Conservation (phyloP, 2,113 vertebrate species). For the Cebidichthys violaceus region DNA sequence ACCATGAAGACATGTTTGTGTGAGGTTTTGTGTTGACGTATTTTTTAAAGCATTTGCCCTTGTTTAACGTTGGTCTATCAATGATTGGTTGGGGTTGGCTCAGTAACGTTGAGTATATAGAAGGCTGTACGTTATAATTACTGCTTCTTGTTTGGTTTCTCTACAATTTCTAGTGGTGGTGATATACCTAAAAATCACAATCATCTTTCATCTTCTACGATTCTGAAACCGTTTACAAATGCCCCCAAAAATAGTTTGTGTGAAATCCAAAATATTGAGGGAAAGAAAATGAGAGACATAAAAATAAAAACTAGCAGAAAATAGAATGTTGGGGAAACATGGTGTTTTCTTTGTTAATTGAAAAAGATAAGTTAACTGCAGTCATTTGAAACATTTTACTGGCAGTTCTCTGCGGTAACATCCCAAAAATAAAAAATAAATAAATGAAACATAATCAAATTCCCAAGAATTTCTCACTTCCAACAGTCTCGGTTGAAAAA, state of each 20-base stretch:
- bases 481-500: not conserved
- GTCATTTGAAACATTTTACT: not conserved
- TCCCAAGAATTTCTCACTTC: not conserved
- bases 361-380: not conserved
- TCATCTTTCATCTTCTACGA: not conserved
- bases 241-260: not conserved
- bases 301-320: too few species aligned
- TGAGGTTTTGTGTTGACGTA: conserved; percentile 14
- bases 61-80: conserved; percentile 35
- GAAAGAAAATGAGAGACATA: not conserved
- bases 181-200: not conserved
- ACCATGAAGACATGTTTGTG: conserved; percentile 39
- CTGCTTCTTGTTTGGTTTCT: not conserved
- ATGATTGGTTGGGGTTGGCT: conserved; percentile 5
- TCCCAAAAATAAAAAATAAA: not conserved
- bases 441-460: not conserved
- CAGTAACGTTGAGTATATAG: not conserved
- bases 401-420: not conserved
- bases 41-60: conserved; percentile 24
- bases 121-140: not conserved
- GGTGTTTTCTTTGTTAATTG: not conserved
- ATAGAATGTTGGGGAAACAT: not conserved
- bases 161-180: not conserved
- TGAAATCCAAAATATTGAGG: not conserved
- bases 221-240: not conserved